Conservation (phyloP, 2,113 vertebrate genomes). For the Phalacrocorax brasilianus region DNA sequence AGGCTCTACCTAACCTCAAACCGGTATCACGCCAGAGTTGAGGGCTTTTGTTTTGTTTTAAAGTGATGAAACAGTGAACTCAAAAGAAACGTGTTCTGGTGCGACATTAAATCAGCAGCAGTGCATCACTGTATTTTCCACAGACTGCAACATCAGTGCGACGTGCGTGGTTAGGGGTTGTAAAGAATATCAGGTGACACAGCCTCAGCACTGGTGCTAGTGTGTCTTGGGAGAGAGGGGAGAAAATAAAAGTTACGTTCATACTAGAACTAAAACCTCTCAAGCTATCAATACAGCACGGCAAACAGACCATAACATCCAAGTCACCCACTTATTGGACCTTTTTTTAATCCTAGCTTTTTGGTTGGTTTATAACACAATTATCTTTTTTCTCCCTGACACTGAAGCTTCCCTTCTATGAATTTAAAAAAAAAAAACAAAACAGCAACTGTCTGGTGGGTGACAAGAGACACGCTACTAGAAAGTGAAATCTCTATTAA, state of each 20-base stretch:
- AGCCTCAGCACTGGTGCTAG: not conserved
- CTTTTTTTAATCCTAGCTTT: not conserved
- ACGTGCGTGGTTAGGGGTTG: not conserved
- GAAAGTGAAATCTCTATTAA: not conserved
- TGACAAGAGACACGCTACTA: not conserved
- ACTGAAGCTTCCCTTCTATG: not conserved
- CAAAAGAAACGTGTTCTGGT: not conserved
- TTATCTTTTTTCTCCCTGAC: not conserved
- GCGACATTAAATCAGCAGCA: not conserved
- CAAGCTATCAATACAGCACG: not conserved
- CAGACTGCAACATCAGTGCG: not conserved
- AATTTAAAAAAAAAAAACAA: not conserved
- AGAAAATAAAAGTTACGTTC: slow-evolving; percentile 11
- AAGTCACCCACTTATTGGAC: not conserved
- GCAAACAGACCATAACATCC: not conserved
- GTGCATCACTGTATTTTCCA: not conserved
- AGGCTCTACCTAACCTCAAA: not conserved
- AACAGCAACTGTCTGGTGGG: not conserved
- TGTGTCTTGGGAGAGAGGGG: not conserved
- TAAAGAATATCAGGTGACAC: not conserved
- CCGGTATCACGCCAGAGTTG: not conserved
- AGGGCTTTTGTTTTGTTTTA: not conserved
- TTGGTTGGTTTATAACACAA: not conserved
- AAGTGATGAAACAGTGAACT: not conserved
- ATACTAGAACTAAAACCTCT: not conserved